These are phyloP conservation scores for Discoglossus pictus DNA, from an alignment of 2,797 vertebrate species.

Conservation along the genomic window DNA sequence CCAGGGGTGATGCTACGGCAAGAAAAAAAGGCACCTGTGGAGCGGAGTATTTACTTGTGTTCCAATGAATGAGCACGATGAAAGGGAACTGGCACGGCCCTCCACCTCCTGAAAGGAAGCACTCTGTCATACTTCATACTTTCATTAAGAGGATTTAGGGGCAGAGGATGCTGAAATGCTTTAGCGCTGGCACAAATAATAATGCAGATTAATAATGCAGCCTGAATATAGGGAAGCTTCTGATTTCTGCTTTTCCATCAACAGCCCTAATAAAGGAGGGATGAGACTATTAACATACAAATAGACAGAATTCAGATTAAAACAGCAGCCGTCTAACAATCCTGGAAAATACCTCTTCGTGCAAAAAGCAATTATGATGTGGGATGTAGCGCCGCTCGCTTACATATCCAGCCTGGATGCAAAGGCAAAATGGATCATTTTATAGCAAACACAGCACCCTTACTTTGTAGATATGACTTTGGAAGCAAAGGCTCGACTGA, in stretches of 20 bases:
- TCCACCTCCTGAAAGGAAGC: slow-evolving; percentile 58
- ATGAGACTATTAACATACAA: slow-evolving; percentile 76
- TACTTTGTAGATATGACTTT: slow-evolving; percentile 43
- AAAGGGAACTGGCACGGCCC: slow-evolving; percentile 55
- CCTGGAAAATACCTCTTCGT: slow-evolving; percentile 62
- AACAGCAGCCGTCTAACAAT: slow-evolving; percentile 61
- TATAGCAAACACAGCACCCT: slow-evolving; percentile 44
- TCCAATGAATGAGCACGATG: slow-evolving; percentile 57
- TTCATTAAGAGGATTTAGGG: slow-evolving; percentile 63
- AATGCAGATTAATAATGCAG: slow-evolving; percentile 64
- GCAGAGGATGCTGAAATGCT: slow-evolving; percentile 62
- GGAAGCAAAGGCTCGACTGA: slow-evolving; percentile 29
- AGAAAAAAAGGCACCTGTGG: slow-evolving; percentile 64
- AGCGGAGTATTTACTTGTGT: slow-evolving; percentile 57
- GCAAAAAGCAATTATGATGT: slow-evolving; percentile 62
- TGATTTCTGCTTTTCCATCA: slow-evolving; percentile 71
- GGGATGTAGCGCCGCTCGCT: slow-evolving; percentile 56
- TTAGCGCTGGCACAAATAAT: slow-evolving; percentile 56
- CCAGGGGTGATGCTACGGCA: slow-evolving; percentile 55
- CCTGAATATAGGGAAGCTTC: slow-evolving; percentile 64
- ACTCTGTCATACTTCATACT: slow-evolving; percentile 59
- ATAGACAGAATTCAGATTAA: slow-evolving; percentile 73
- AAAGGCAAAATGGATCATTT: slow-evolving; percentile 63
- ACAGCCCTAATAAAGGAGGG: slow-evolving; percentile 67
- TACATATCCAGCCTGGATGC: slow-evolving; percentile 56